Conservation (phyloP, 2,888 invertebrate species). For the Trachelus troglodyta region DNA sequence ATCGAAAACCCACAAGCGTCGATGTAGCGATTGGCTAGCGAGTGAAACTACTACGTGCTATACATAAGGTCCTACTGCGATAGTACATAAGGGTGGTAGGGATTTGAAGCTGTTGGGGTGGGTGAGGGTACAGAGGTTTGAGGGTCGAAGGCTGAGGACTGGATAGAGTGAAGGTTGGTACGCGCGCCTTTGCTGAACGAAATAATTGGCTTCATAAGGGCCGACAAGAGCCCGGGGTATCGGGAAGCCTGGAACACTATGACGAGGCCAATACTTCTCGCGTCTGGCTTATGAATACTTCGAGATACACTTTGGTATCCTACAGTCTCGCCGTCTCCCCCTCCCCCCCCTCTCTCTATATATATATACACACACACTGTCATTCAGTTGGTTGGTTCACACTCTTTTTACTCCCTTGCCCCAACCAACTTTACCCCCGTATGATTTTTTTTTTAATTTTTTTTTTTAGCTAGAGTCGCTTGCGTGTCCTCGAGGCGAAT, state of each 20-base stretch:
- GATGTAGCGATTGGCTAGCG: constrained; percentile 27
- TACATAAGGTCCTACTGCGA: constrained; percentile 26
- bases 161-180: constrained; percentile 17
- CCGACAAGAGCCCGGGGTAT: constrained; percentile 49
- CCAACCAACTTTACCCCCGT: not conserved
- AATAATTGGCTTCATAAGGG: constrained; percentile 63
- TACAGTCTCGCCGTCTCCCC: constrained; percentile 4
- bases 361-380: not conserved
- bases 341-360: constrained; percentile 12
- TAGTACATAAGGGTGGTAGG: no score
- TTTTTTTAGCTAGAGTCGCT: constrained; percentile 30
- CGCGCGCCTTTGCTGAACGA: constrained; percentile 53
- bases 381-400: constrained; percentile 9
- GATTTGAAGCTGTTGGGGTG: no score
- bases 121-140: no score
- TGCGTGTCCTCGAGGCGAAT: constrained; percentile 23
- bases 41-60: constrained; percentile 42
- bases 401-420: not conserved
- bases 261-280: constrained; percentile 55
- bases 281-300: constrained; percentile 10
- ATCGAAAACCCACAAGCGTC: constrained; percentile 1
- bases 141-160: no score
- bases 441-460: constrained; percentile 16
- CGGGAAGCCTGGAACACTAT: constrained; percentile 51
- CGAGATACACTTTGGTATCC: no score